Evolutionary conservation across 1,140 invertebrate species (phyloP).

Genomic region (Platyscapa corneri): DNA sequence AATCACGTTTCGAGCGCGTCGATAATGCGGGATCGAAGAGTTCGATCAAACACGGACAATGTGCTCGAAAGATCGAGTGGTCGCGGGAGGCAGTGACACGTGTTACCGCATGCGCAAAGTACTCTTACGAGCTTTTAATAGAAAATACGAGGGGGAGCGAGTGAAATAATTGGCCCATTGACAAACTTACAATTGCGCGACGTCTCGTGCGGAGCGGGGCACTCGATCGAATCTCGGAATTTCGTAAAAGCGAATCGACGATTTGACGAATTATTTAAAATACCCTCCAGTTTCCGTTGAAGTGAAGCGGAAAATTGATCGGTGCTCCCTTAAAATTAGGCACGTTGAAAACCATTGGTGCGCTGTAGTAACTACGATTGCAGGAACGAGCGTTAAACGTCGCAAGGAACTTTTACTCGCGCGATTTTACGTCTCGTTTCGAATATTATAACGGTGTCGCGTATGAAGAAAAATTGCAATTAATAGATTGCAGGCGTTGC

Average conservation of each 20-base stretch:
- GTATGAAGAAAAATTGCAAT: no score
- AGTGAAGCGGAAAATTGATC: no score
- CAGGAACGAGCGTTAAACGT: not conserved
- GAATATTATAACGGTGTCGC: not conserved
- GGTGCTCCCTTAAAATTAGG: no score
- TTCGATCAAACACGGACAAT: conserved; percentile 64
- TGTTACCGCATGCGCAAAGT: conserved; percentile 7
- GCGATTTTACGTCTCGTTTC: not conserved
- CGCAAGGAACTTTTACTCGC: not conserved
- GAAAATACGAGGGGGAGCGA: not conserved
- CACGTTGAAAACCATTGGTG: no score
- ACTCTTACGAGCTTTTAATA: not conserved
- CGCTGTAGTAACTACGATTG: not conserved
- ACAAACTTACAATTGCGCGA: not conserved
- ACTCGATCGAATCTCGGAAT: not conserved
- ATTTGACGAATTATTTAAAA: not conserved
- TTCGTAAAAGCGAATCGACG: not conserved
- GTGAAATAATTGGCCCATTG: not conserved
- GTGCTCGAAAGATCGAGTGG: conserved; percentile 57
- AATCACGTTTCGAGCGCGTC: conserved; percentile 60
- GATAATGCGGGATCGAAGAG: conserved; percentile 57
- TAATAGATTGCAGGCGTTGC: no score
- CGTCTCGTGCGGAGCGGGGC: not conserved
- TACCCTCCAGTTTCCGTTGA: not conserved
- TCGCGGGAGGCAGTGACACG: conserved; percentile 25